Base-by-base conservation (phyloP, 1,140 invertebrate species). In the Heliothis virescens region DNA sequence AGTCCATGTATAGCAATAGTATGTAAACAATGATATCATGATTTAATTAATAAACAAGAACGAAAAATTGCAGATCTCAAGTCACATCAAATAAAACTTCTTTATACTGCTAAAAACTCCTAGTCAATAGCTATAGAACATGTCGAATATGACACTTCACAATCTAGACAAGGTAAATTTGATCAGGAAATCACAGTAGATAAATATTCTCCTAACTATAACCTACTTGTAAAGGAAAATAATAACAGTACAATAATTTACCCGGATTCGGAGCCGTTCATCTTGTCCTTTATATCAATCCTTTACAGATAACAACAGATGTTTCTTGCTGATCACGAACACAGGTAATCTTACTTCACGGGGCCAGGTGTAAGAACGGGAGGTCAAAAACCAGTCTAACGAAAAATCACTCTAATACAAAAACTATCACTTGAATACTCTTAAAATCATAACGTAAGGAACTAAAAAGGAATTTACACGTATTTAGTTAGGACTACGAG, bases 241-340 rank as follows among this genome's bases (percentile, higher is more conserved):
- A 65, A 84, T 53, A 65, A 67, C 71, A 73, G 34, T 57, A 71
- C 13, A 53, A 77, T 47, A 65, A 77, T 47, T 96, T 97, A 97
- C 97, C 97, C 97, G 95, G 97, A 97, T 95, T 97, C 97, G 90
- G 96, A 97, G 92, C 96, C 96, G 95, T 97, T 97, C 96, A 97
- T 97, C 86, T 90, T 96, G 87, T 81, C 79, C 53, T 78, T 53
- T 86, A 86, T 82, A 55, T 79, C 53, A 29, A 83, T 77, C 63
- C 74, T 81, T 71, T 82, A 83, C 62, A 81, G 69, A 26, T 75
- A 82, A 74, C 85, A 71, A 67, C 79, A 87, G 84, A 87, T 85
- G 77, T 84, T 86, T 82, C 77, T 86, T 50, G 16, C 34, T 29
- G 65, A 69, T 59, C 73, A 74, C 69, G 65, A 82, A 55, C 62